Conservation (phyloP, 2,888 invertebrate species). For the Eupithecia pulchellata region DNA sequence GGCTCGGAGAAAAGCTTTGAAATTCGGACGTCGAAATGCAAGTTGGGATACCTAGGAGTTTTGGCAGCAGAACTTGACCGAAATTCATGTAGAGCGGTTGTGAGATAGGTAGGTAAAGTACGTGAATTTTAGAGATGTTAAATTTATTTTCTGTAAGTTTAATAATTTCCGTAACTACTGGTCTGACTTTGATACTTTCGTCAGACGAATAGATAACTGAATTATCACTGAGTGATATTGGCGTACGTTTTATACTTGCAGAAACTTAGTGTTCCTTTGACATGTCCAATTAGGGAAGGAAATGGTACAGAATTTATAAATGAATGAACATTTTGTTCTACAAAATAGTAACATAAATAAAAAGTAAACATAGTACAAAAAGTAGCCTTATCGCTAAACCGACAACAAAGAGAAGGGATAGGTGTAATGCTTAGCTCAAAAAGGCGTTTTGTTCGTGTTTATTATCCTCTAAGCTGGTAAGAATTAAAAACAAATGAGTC, state of each 20-base stretch:
- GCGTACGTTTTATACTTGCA: not conserved
- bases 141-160: not conserved
- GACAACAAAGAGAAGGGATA: not conserved
- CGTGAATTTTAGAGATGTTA: not conserved
- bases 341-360: too few species aligned
- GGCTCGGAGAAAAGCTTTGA: conserved; percentile 21
- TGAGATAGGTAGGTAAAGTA: not conserved
- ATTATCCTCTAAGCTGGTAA: conserved; percentile 13
- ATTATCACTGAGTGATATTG: not conserved
- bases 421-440: not conserved
- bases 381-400: too few species aligned
- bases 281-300: not conserved
- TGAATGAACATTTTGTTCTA: too few species aligned
- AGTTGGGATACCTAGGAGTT: conserved; percentile 7
- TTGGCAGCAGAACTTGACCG: conserved; percentile 3
- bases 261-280: not conserved
- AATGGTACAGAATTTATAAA: not conserved
- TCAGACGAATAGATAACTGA: not conserved
- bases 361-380: too few species aligned
- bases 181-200: not conserved
- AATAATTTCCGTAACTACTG: not conserved
- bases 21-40: conserved; percentile 16
- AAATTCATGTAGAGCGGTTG: not conserved
- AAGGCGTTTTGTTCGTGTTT: not conserved
- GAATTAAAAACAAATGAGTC: conserved; percentile 21